Conservation (phyloP, 2,113 vertebrate genomes). For the Taxidea taxus region DNA sequence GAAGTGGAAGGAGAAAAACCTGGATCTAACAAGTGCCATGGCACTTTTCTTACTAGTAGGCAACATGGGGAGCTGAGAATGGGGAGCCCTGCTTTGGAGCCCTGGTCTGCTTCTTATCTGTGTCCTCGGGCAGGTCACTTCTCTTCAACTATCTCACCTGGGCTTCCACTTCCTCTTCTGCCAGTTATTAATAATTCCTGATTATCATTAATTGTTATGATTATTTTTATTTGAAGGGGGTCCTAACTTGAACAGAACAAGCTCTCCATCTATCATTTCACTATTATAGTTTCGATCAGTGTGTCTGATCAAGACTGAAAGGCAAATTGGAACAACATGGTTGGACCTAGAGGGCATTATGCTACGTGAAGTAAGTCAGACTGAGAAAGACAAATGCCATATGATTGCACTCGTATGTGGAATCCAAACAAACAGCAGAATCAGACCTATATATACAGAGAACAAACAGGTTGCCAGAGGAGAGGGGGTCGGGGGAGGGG, state of each 20-base stretch:
- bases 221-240: neutral
- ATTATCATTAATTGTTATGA: neutral
- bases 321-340: neutral
- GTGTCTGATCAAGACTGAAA: neutral
- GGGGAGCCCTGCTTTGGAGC: neutral
- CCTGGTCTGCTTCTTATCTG: neutral
- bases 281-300: neutral
- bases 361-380: neutral
- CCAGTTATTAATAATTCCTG: neutral
- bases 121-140: neutral
- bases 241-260: neutral
- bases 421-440: neutral
- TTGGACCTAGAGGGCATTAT: neutral
- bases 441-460: neutral
- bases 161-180: neutral
- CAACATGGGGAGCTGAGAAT: neutral
- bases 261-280: neutral
- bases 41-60: neutral
- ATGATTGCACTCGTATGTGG: neutral
- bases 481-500: neutral
- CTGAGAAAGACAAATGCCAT: neutral
- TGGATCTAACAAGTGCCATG: neutral
- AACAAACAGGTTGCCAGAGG: neutral
- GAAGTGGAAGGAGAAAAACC: neutral
- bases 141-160: neutral